Conservation (phyloP, 2,113 vertebrate genomes). For the Hyperopisus bebe region DNA sequence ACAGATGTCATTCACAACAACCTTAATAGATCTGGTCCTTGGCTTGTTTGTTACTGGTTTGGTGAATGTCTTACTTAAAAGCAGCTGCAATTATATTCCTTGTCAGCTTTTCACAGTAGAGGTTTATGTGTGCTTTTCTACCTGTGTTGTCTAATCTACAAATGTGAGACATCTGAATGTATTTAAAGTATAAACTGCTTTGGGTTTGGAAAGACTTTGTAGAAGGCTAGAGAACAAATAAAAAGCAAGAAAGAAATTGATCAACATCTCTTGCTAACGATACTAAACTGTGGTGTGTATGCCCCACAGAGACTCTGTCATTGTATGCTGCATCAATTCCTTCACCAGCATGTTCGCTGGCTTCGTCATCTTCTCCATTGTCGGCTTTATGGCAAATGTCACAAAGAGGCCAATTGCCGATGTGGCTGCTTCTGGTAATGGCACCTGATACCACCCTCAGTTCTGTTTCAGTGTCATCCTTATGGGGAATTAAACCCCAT, state of each 20-base stretch:
- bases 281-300: conserved; percentile 33
- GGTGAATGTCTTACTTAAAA: neutral
- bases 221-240: neutral
- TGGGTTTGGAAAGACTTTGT: neutral
- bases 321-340: conserved; percentile 96
- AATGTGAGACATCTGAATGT: neutral
- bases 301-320: conserved; percentile 83
- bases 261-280: conserved; percentile 31
- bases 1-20: conserved; percentile 23
- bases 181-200: neutral
- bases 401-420: conserved; percentile 89
- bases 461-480: neutral
- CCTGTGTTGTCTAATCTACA: neutral
- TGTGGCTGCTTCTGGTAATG: conserved; percentile 90
- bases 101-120: neutral
- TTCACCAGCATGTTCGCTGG: conserved; percentile 98
- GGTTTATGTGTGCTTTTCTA: neutral
- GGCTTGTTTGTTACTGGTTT: neutral
- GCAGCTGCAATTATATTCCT: neutral
- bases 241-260: conserved; percentile 13
- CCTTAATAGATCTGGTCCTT: neutral
- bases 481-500: neutral
- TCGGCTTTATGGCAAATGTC: conserved; percentile 96
- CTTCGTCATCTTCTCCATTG: conserved; percentile 98
- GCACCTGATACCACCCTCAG: neutral